Conservation (phyloP, 1,140 invertebrate species). For the Pemphigus obesinymphae region DNA sequence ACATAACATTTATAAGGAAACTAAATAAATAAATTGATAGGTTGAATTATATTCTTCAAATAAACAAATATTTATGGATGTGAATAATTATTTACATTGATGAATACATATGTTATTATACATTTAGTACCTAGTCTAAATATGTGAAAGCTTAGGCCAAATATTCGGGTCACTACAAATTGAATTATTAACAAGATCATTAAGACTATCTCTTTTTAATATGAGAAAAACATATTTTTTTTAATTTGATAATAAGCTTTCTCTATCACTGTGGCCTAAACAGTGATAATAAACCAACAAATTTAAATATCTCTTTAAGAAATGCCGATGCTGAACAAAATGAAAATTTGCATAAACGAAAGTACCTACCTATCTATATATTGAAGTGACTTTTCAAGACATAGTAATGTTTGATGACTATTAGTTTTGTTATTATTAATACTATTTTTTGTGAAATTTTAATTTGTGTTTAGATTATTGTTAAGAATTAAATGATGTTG, state of each 20-base stretch:
- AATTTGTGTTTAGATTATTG: too few species aligned
- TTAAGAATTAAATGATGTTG: too few species aligned
- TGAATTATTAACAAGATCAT: constrained; percentile 24
- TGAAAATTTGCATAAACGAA: too few species aligned
- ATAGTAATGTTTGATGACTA: too few species aligned
- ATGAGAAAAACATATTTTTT: background rate
- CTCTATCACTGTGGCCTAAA: background rate
- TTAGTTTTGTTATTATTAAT: too few species aligned
- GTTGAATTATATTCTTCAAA: too few species aligned
- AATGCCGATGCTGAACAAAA: background rate
- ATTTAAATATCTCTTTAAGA: background rate
- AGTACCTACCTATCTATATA: too few species aligned
- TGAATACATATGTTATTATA: background rate
- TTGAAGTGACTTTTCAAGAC: too few species aligned
- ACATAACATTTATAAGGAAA: too few species aligned
- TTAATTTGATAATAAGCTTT: background rate
- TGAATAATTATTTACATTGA: background rate
- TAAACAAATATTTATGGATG: too few species aligned
- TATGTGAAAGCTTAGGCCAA: constrained; percentile 28
- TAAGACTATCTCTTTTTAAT: constrained; percentile 24
- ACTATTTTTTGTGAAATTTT: too few species aligned
- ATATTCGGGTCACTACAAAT: constrained; percentile 32
- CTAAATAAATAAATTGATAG: too few species aligned
- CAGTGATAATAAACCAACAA: background rate
- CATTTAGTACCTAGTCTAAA: background rate